phyloP scores from a whole-genome alignment of 2,113 vertebrate genomes.

The Ctenodactylus gundi region DNA sequence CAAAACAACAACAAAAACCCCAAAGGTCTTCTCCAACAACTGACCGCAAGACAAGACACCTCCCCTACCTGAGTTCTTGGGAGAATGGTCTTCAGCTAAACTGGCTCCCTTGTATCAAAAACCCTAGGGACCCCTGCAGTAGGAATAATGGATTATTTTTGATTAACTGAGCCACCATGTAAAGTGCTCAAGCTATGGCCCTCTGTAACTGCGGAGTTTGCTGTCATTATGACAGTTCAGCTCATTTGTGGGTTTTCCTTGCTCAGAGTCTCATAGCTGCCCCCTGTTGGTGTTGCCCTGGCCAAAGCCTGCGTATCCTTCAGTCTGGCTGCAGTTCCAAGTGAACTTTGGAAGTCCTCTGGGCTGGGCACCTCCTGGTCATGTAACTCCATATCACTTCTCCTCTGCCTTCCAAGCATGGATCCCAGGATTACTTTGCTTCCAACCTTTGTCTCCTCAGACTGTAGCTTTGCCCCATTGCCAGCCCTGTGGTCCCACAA shows the following conservation, averaged over 20 bases:
- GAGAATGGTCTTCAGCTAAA: too few relatives aligned
- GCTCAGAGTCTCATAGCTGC: too few relatives aligned
- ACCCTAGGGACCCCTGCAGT: too few relatives aligned
- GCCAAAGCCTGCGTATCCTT: not conserved
- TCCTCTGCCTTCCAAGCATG: not conserved
- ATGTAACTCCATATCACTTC: not conserved
- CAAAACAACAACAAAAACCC: too few relatives aligned
- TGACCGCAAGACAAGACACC: too few relatives aligned
- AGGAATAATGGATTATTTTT: not conserved
- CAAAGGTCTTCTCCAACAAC: too few relatives aligned
- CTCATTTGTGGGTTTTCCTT: too few relatives aligned
- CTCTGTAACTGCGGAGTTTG: not conserved
- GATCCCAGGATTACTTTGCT: rapidly evolving
- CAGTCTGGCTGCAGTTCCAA: not conserved
- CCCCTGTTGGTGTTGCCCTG: not conserved
- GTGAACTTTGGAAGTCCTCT: not conserved
- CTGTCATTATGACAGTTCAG: not conserved
- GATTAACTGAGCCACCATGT: not conserved
- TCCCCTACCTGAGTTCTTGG: too few relatives aligned
- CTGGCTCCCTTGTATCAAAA: too few relatives aligned
- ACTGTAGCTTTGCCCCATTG: rapidly evolving
- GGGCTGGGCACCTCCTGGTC: not conserved
- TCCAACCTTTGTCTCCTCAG: not conserved
- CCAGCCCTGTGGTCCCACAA: not conserved
- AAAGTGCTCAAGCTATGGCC: not conserved